phyloP scores from a whole-genome alignment of 2,113 vertebrate species.

The Peromyscus polionotus region DNA sequence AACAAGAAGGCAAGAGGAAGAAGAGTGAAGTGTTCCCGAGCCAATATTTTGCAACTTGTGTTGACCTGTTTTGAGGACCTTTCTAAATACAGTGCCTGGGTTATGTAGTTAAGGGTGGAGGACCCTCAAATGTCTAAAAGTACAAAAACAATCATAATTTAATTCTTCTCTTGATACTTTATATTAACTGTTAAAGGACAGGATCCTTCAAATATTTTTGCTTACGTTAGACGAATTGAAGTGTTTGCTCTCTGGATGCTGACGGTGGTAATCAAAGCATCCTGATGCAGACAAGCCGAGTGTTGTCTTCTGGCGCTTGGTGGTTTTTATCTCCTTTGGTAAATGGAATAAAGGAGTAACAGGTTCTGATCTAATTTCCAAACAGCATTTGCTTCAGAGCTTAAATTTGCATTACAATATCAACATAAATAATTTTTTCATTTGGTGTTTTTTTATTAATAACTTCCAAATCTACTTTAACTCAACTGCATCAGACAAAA shows the following conservation, averaged over 20 bases:
- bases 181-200: not conserved
- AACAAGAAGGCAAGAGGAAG: slow-evolving; percentile 79
- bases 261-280: not conserved
- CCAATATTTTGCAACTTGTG: slow-evolving; percentile 65
- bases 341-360: slow-evolving; percentile 40
- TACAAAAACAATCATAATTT: not conserved
- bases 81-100: slow-evolving; percentile 14
- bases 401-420: slow-evolving; percentile 49
- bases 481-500: not conserved
- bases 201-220: not conserved
- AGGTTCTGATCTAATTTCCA: slow-evolving; percentile 25
- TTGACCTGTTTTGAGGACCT: slow-evolving; percentile 48
- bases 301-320: not conserved
- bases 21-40: slow-evolving; percentile 66
- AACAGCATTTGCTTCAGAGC: slow-evolving; percentile 34
- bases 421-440: slow-evolving; percentile 28
- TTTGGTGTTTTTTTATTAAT: slow-evolving; percentile 46
- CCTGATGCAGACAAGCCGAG: not conserved
- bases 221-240: slow-evolving; percentile 18
- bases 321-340: not conserved
- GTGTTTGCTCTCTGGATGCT: not conserved
- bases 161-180: not conserved
- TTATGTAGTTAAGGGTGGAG: not conserved
- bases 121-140: slow-evolving; percentile 12
- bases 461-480: slow-evolving; percentile 61